These are phyloP conservation scores for Cromileptes altivelis DNA, from an alignment of 2,113 vertebrate species.

Conservation along the genomic window DNA sequence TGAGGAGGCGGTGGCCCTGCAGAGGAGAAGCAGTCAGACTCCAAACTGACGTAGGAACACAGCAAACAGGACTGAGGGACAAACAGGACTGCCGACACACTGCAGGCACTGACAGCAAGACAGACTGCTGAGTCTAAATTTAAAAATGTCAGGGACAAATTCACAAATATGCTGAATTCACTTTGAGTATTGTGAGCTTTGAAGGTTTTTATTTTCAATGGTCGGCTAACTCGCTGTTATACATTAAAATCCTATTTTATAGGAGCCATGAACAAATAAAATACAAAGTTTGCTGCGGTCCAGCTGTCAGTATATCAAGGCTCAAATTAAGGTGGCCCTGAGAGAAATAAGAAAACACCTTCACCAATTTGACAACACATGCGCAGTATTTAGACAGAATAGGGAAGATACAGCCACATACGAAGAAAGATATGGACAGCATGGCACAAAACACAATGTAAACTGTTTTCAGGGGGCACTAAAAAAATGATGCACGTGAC, in stretches of 20 bases:
- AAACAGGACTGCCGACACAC: slow-evolving; percentile 9
- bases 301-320: too few species aligned
- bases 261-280: not conserved
- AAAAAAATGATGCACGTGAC: not conserved
- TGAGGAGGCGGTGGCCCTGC: slow-evolving; percentile 35
- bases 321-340: not conserved
- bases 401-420: too few species aligned
- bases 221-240: not conserved
- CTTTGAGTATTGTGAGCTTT: not conserved
- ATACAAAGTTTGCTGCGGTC: not conserved
- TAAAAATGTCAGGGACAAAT: not conserved
- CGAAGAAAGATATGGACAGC: too few species aligned
- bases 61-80: slow-evolving; percentile 14
- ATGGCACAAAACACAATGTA: not conserved
- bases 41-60: slow-evolving; percentile 31
- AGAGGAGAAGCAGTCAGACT: slow-evolving; percentile 27
- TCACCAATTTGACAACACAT: not conserved
- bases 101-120: slow-evolving; percentile 23
- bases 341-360: not conserved
- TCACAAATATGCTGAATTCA: not conserved
- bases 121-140: slow-evolving; percentile 17
- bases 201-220: not conserved
- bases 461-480: not conserved
- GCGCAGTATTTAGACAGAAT: not conserved
- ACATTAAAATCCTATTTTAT: not conserved